phyloP scores from a whole-genome alignment of 2,113 vertebrate species.

The Agelaius tricolor region DNA sequence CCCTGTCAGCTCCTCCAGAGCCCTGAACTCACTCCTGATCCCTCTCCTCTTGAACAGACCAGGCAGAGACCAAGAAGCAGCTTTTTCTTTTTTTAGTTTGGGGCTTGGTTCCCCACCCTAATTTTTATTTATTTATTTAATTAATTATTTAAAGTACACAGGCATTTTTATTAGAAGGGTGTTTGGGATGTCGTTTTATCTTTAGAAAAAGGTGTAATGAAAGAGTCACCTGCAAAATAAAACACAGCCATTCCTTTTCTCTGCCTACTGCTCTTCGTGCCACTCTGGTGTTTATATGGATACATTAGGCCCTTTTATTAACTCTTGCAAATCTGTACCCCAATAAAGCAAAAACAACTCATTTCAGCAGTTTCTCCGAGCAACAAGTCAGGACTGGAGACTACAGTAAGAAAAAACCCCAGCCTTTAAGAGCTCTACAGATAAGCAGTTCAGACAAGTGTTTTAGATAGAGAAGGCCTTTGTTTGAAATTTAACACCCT shows the following conservation, averaged over 20 bases:
- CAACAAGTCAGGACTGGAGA: neutral
- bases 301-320: neutral
- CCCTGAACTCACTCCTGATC: neutral
- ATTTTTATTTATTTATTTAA: too few relatives aligned
- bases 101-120: neutral
- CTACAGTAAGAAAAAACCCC: neutral
- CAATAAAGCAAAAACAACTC: neutral
- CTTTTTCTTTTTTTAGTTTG: neutral
- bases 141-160: neutral
- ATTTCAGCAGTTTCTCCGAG: neutral
- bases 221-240: neutral
- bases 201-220: neutral
- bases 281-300: neutral
- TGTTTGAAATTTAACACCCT: constrained; percentile 49
- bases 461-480: neutral
- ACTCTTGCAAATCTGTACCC: neutral
- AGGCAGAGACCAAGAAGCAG: neutral
- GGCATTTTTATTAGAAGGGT: neutral
- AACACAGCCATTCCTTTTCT: neutral
- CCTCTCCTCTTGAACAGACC: neutral
- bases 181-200: neutral
- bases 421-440: neutral
- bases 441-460: constrained; percentile 23
- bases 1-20: neutral
- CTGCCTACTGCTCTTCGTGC: neutral